Conservation (phyloP, 2,113 vertebrate species). For the Tachysurus vachellii region DNA sequence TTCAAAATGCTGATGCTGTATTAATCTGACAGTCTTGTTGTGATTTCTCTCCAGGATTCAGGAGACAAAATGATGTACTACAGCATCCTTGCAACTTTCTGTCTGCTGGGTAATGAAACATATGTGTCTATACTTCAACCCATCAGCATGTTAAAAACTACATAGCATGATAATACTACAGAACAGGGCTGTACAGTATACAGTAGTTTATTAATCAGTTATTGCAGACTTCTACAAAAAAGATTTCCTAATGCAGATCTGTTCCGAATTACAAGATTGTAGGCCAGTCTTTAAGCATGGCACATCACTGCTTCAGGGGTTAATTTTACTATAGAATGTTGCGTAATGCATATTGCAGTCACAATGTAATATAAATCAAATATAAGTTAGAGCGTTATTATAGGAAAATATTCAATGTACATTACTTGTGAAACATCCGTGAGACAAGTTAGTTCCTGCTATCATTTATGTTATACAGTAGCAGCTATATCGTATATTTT, state of each 20-base stretch:
- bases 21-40: neutral
- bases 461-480: neutral
- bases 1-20: neutral
- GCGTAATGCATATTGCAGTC: neutral
- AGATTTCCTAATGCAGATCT: neutral
- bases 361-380: neutral
- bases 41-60: constrained; percentile 47
- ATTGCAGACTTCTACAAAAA: neutral
- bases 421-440: neutral
- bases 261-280: neutral
- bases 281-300: neutral
- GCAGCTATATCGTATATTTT: neutral
- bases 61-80: constrained; percentile 60
- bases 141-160: neutral
- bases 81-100: constrained; percentile 57
- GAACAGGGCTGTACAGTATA: neutral
- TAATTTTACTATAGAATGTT: neutral
- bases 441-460: neutral
- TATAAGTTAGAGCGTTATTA: neutral
- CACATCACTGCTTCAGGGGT: neutral
- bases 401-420: neutral
- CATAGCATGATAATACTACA: neutral
- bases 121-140: neutral
- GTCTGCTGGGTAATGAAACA: constrained; percentile 66
- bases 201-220: neutral